Evolutionary conservation across 1,140 invertebrate species (phyloP), one percentile per base, ranked within the genome.

Genomic region (Hypsibius dujardini): DNA sequence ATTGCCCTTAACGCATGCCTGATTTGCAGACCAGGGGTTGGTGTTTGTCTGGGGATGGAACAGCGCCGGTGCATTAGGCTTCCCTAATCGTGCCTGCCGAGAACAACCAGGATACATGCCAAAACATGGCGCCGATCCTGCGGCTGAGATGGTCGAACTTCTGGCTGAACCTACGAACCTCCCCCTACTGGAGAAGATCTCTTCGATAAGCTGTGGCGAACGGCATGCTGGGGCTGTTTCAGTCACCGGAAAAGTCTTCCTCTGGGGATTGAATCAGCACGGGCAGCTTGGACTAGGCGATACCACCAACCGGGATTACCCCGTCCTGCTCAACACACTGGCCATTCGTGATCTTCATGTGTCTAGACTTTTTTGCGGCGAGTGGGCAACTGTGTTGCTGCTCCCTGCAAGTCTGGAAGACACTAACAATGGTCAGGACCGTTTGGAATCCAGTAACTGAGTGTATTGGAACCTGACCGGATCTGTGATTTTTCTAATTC

Each of bases 251-350:
- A 67, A 42, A 7, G 62, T 67, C 42, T 45, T 15, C 62, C 12
- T 67, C 45, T 67, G 62, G 62, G 62, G 62, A 3, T 45, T 67
- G 62, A 67, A 67, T 42, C 62, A 67, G 62, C 62, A 67, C 45
- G 62, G 62, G 7, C 62, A 67, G 42, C 42, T 67, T 12, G 62
- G 62, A 12, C 42, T 67, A 45, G 62, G 62, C 12, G 62, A 67
- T 42, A 12, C 12, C 3, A 3, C 3, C 12, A 45, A 67, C 42
- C 62, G 62, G 7, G 62, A 67, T 67, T 3, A 7, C 42, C 62
- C 62, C 42, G 12, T 12, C 42, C 50, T 56, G 7, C 7, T 56
- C 7, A 12, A 7, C 50, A 56, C 50, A 56, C 50, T 56, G n/a
- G n/a, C 7, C 50, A 56, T 28, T 28, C 28, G 28, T 28, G 28